Evolutionary conservation across 2,113 vertebrate genomes (phyloP).

Genomic region (Ploceus nigricollis): DNA sequence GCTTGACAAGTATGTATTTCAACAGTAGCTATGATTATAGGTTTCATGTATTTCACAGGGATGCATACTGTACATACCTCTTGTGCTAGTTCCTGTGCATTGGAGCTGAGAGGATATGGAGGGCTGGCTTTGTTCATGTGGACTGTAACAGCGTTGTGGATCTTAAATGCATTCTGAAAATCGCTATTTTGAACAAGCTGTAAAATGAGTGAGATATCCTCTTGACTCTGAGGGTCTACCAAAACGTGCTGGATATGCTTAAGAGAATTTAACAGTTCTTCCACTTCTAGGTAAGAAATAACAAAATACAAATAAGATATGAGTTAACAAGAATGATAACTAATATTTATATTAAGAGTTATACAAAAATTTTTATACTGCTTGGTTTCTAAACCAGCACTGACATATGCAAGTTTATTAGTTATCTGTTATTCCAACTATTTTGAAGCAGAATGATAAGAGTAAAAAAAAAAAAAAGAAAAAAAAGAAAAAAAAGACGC

Average conservation of each 20-base stretch:
- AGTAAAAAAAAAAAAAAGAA: not conserved
- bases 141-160: slow-evolving; percentile 85
- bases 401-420: not conserved
- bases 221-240: slow-evolving; percentile 89
- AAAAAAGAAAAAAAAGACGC: not conserved
- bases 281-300: slow-evolving; percentile 80
- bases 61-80: slow-evolving; percentile 83
- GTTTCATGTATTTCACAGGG: not conserved
- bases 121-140: slow-evolving; percentile 86
- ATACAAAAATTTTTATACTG: fast-evolving
- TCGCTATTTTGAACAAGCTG: slow-evolving; percentile 86
- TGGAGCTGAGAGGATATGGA: slow-evolving; percentile 84
- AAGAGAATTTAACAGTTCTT: slow-evolving; percentile 86
- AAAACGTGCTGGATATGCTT: slow-evolving; percentile 83
- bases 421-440: not conserved
- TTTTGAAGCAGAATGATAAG: not conserved
- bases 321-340: not conserved
- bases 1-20: slow-evolving; percentile 1
- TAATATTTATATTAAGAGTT: not conserved
- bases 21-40: slow-evolving; percentile 28
- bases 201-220: slow-evolving; percentile 85
- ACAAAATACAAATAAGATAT: slow-evolving; percentile 47
- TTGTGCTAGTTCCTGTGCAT: slow-evolving; percentile 86
- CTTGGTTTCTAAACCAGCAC: not conserved
- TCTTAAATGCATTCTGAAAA: slow-evolving; percentile 88